phyloP scores from a whole-genome alignment of 2,113 vertebrate species.

The Elephantulus edwardii region DNA sequence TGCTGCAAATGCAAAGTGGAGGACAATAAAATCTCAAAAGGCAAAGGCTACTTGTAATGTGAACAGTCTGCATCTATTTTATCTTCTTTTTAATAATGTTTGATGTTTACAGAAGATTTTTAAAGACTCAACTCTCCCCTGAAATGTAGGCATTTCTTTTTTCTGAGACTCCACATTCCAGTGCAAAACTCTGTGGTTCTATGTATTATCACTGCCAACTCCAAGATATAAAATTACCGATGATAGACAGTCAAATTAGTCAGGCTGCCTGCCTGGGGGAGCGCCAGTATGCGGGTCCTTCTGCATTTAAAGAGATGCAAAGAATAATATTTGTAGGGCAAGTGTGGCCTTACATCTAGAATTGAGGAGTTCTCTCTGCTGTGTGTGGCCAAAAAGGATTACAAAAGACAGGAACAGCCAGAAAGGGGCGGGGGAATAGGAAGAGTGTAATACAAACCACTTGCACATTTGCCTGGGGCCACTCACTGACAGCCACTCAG shows the following conservation, averaged over 20 bases:
- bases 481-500: background rate
- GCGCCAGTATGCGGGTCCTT: conserved; percentile 1
- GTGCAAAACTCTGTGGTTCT: background rate
- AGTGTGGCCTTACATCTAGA: background rate
- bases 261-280: conserved; percentile 33
- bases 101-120: background rate
- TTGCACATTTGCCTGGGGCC: background rate
- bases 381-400: background rate
- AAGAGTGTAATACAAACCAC: background rate
- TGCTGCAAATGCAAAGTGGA: too few relatives aligned
- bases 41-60: too few relatives aligned
- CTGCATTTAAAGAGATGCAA: background rate
- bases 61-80: too few relatives aligned
- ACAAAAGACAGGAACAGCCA: background rate
- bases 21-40: too few relatives aligned
- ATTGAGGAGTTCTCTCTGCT: background rate
- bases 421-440: background rate
- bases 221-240: conserved; percentile 57
- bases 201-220: conserved; percentile 47
- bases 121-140: background rate
- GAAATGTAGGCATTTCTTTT: background rate
- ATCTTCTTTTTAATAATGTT: conserved; percentile 4
- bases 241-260: conserved; percentile 51
- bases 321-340: background rate
- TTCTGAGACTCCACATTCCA: conserved; percentile 12